These are phyloP conservation scores for Thaleichthys pacificus DNA, from an alignment of 2,797 vertebrate species.

Conservation along the genomic window DNA sequence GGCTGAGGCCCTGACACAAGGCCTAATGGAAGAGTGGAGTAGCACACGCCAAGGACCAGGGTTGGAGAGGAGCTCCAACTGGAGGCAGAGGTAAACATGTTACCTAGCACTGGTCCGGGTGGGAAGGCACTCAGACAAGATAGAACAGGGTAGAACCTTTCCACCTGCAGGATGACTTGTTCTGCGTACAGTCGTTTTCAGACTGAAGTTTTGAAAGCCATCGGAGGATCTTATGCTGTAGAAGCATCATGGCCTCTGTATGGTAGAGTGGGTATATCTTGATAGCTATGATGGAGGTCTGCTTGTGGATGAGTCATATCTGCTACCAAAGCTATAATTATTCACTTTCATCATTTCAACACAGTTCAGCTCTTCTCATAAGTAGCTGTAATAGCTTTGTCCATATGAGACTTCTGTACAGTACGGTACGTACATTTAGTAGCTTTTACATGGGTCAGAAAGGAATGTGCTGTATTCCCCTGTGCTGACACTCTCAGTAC, in stretches of 20 bases:
- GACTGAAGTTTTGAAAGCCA: not conserved
- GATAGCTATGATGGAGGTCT: not conserved
- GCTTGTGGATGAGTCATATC: not conserved
- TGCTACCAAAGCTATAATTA: not conserved
- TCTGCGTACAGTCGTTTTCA: constrained; percentile 12
- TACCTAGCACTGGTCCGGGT: constrained; percentile 50
- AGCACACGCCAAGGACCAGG: constrained; percentile 47
- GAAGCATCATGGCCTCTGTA: not conserved
- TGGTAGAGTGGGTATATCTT: not conserved
- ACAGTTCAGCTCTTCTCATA: not conserved
- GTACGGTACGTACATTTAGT: not conserved
- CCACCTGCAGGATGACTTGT: constrained; percentile 32
- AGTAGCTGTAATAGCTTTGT: constrained; percentile 18
- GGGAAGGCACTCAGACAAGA: constrained; percentile 69
- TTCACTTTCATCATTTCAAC: not conserved
- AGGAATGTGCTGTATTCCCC: constrained; percentile 7
- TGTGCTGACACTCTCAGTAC: constrained; percentile 13
- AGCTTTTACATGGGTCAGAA: constrained; percentile 8
- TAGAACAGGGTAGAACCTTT: constrained; percentile 46
- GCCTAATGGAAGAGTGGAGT: constrained; percentile 77
- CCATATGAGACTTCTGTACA: not conserved
- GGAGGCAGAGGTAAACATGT: constrained; percentile 66
- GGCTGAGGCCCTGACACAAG: constrained; percentile 68
- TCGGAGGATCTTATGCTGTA: too few species aligned
- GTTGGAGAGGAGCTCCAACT: constrained; percentile 37